Conservation (phyloP, 2,113 vertebrate genomes). For the Gulo gulo region DNA sequence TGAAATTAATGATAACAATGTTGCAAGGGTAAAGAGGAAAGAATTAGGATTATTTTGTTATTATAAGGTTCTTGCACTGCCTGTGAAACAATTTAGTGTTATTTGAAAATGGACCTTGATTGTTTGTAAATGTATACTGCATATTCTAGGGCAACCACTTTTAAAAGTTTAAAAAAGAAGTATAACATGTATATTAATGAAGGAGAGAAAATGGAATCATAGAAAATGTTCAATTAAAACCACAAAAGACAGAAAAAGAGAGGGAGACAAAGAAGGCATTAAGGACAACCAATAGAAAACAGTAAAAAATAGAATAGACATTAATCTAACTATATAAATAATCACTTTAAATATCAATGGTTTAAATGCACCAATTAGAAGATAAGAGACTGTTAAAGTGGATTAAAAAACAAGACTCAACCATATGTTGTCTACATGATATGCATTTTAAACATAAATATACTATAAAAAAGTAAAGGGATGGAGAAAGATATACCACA, state of each 20-base stretch:
- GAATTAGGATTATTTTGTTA: not conserved
- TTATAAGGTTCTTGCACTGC: not conserved
- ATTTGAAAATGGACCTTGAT: not conserved
- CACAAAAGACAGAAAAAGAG: too few species aligned
- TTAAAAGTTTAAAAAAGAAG: not conserved
- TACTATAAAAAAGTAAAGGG: not conserved
- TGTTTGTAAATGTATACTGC: not conserved
- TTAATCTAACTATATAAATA: too few species aligned
- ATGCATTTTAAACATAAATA: not conserved
- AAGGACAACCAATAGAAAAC: too few species aligned
- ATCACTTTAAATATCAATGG: not conserved
- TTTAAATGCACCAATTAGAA: not conserved
- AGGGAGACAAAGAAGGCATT: too few species aligned
- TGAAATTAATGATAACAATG: not conserved
- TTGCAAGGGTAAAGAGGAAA: not conserved
- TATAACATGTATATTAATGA: not conserved
- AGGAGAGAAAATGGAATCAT: not conserved
- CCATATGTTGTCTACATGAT: not conserved
- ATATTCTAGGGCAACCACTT: not conserved
- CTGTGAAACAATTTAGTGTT: not conserved
- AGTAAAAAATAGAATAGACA: too few species aligned
- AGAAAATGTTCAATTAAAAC: not conserved
- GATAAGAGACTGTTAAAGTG: not conserved
- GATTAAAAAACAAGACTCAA: not conserved
- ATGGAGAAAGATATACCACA: not conserved